A percentile compares a stretch with the other conserved stretches of the same genome.
phyloP scores from a whole-genome alignment of 1,140 invertebrate genomes.

The Cotesia chilonis region DNA sequence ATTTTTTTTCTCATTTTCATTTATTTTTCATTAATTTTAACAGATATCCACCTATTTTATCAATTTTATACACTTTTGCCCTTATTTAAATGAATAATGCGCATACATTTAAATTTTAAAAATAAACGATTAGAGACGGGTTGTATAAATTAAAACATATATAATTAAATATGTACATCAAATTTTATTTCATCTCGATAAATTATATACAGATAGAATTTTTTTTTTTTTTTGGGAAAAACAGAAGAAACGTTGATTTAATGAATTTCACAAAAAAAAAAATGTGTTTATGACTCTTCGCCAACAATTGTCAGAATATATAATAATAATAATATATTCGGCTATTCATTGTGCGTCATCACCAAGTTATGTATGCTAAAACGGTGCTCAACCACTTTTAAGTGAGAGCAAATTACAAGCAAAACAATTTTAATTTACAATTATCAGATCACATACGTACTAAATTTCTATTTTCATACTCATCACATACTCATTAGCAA shows the following conservation, averaged over 20 bases:
- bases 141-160: conserved; percentile 27
- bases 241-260: conserved; percentile 31
- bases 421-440: conserved; percentile 11
- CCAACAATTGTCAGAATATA: background rate
- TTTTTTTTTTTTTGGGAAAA: conserved; percentile 48
- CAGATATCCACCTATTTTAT: background rate
- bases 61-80: background rate
- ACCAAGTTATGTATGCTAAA: conserved; percentile 2
- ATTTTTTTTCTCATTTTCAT: background rate
- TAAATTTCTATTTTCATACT: background rate
- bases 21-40: background rate
- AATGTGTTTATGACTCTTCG: background rate
- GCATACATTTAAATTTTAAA: background rate
- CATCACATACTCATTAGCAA: background rate
- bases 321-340: background rate
- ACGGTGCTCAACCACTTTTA: background rate
- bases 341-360: conserved; percentile 6
- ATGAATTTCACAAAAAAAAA: conserved; percentile 16
- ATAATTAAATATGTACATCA: conserved; percentile 62
- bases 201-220: conserved; percentile 65
- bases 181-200: conserved; percentile 63
- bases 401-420: background rate
- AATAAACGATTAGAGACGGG: background rate
- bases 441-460: background rate
- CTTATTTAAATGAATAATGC: too few relatives aligned